These are phyloP conservation scores for Trichoplax adhaerens DNA, from an alignment of 37 sponge, comb jelly and placozoan species.

Conservation along the genomic window DNA sequence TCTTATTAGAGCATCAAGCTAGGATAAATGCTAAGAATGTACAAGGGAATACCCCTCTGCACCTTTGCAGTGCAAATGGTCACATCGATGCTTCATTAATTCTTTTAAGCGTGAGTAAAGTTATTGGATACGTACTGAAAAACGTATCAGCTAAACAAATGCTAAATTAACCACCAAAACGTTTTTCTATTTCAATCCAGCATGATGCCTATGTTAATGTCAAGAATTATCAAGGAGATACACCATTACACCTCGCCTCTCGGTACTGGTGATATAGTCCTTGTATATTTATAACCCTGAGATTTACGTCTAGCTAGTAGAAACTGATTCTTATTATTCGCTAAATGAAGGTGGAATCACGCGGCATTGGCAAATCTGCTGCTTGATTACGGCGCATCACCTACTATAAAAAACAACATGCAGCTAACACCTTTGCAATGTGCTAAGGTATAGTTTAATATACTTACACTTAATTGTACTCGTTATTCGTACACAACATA, in stretches of 20 bases:
- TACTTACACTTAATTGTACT: too few species aligned
- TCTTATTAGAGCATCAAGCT: constrained; percentile 49
- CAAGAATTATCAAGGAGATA: constrained; percentile 52
- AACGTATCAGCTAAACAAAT: neutral
- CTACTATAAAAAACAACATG: too few species aligned
- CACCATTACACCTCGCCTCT: constrained; percentile 41
- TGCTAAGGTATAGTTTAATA: too few species aligned
- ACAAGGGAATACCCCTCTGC: constrained; percentile 78
- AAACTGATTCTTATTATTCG: too few species aligned
- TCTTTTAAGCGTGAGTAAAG: constrained; percentile 37
- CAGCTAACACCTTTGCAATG: too few species aligned
- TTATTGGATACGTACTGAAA: neutral
- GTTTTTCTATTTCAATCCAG: constrained; percentile 6
- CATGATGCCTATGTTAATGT: constrained; percentile 63
- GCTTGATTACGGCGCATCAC: too few species aligned
- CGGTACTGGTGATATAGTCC: too few species aligned
- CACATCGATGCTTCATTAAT: constrained; percentile 60
- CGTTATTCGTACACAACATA: too few species aligned
- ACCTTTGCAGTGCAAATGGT: constrained; percentile 76
- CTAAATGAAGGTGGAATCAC: too few species aligned
- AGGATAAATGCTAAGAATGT: constrained; percentile 37
- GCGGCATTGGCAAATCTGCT: too few species aligned
- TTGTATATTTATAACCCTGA: too few species aligned
- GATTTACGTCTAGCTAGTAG: too few species aligned
- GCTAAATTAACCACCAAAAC: neutral